These are phyloP conservation scores for Calypte anna DNA, from an alignment of 2,113 vertebrate species.

Conservation along the genomic window DNA sequence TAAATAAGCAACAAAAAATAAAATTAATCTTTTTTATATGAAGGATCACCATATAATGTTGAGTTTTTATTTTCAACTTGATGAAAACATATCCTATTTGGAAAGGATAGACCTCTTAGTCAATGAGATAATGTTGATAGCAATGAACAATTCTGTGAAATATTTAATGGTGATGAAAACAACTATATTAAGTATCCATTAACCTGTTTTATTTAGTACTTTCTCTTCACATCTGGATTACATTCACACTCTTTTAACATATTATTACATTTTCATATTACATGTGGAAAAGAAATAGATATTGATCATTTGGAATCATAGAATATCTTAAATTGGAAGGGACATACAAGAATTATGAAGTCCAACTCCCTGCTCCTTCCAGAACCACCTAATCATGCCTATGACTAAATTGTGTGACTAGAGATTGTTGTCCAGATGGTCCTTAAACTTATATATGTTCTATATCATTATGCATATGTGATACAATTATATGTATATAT, in stretches of 20 bases:
- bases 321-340: not conserved
- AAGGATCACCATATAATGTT: not conserved
- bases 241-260: not conserved
- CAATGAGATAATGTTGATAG: not conserved
- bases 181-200: not conserved
- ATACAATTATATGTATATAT: too few species aligned
- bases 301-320: not conserved
- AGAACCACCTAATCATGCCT: not conserved
- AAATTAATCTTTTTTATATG: not conserved
- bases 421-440: fast-evolving
- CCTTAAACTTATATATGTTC: not conserved
- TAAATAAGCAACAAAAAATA: not conserved
- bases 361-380: not conserved
- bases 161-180: not conserved
- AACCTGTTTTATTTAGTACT: not conserved
- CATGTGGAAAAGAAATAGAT: not conserved
- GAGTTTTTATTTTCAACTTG: not conserved
- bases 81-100: not conserved
- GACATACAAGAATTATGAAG: fast-evolving
- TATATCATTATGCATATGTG: not conserved
- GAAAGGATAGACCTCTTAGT: not conserved
- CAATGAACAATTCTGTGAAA: not conserved
- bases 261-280: not conserved
- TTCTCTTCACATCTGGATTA: not conserved
- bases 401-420: not conserved